These are phyloP conservation scores for Gopherus flavomarginatus DNA, from an alignment of 2,113 vertebrate species.

Conservation along the genomic window DNA sequence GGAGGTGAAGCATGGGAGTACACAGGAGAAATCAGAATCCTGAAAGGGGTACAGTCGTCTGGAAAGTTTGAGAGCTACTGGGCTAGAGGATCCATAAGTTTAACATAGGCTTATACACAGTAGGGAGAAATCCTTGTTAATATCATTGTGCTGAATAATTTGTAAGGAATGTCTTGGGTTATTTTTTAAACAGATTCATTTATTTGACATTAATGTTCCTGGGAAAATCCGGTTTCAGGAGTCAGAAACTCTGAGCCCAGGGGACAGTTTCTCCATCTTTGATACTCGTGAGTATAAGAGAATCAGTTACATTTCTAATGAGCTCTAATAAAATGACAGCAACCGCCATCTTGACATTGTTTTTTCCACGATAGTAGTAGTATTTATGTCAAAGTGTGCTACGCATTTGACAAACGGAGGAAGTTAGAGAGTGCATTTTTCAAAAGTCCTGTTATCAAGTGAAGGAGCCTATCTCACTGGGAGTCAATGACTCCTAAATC, in stretches of 20 bases:
- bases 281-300: constrained; percentile 89
- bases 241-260: constrained; percentile 92
- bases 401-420: not conserved
- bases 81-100: not conserved
- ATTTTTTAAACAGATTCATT: constrained; percentile 87
- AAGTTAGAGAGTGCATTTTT: not conserved
- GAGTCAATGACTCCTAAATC: not conserved
- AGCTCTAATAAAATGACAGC: not conserved
- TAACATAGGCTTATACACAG: not conserved
- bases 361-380: not conserved
- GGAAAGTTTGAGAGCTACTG: no score
- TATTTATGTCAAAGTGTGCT: not conserved
- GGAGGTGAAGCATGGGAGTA: no score
- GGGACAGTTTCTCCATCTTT: constrained; percentile 88
- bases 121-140: not conserved
- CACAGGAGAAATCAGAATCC: no score
- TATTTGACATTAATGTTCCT: constrained; percentile 96
- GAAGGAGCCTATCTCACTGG: not conserved
- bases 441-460: not conserved
- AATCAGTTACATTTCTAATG: not conserved
- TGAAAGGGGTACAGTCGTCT: no score
- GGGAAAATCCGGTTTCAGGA: constrained; percentile 97
- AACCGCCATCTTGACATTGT: not conserved
- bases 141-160: not conserved
- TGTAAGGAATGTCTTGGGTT: not conserved